These are phyloP conservation scores for Spea bombifrons DNA, from an alignment of 2,113 vertebrate species.

Conservation along the genomic window DNA sequence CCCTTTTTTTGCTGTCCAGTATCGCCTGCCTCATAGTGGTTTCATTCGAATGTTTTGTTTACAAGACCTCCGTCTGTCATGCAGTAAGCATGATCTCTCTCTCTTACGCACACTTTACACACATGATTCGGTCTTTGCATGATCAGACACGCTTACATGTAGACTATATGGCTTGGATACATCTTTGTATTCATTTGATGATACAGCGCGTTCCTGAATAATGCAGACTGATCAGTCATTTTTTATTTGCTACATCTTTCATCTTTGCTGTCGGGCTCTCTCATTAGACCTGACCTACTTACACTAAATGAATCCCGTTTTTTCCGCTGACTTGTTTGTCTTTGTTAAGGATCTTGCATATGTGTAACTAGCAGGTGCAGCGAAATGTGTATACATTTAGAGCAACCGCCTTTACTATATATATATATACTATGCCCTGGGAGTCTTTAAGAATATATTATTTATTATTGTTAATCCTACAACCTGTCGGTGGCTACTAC, in stretches of 20 bases:
- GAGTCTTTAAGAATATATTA: too few species aligned
- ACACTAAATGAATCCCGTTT: constrained; percentile 49
- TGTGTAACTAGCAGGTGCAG: constrained; percentile 8
- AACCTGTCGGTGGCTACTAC: too few species aligned
- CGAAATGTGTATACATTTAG: neutral
- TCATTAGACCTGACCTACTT: constrained; percentile 61
- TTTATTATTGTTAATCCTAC: too few species aligned
- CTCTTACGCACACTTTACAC: neutral
- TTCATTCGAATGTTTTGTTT: neutral
- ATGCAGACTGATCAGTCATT: constrained; percentile 20
- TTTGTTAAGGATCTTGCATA: constrained; percentile 21
- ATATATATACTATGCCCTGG: too few species aligned
- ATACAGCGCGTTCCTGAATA: constrained; percentile 23
- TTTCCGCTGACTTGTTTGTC: constrained; percentile 50
- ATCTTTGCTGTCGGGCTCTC: constrained; percentile 51
- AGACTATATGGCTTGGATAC: neutral
- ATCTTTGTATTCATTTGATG: neutral
- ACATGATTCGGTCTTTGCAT: neutral
- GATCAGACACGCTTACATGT: neutral
- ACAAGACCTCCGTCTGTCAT: neutral
- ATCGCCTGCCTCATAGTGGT: neutral
- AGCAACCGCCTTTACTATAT: neutral
- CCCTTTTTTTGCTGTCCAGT: neutral
- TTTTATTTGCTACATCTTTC: constrained; percentile 42
- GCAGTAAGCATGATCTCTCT: too few species aligned